Evolutionary conservation across 2,113 vertebrate genomes (phyloP).

Genomic region (Hepsetus odoe): DNA sequence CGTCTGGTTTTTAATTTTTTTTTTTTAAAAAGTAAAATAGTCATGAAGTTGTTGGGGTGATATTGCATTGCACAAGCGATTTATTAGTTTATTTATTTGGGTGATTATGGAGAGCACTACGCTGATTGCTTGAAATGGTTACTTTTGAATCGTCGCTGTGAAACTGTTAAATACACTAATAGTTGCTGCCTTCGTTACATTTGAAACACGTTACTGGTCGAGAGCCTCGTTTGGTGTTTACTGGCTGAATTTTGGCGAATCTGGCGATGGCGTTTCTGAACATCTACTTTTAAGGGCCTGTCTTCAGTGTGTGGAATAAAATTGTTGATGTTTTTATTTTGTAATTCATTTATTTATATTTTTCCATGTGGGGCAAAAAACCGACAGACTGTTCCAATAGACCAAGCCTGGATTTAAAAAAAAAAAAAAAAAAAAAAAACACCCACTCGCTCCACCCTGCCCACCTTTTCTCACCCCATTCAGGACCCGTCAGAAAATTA

Average conservation of each 20-base stretch:
- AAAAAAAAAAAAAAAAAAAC: slow-evolving; percentile 20
- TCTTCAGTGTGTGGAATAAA: not conserved
- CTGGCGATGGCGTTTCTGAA: not conserved
- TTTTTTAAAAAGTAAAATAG: too few relatives aligned
- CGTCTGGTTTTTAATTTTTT: not conserved
- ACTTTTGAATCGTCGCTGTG: not conserved
- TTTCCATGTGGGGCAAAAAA: not conserved
- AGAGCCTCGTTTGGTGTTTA: not conserved
- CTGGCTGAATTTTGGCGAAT: slow-evolving; percentile 1
- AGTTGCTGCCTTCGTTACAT: not conserved
- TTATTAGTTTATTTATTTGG: not conserved
- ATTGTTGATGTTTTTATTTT: not conserved
- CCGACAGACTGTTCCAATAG: not conserved
- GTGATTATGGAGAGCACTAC: not conserved
- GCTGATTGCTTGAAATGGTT: not conserved
- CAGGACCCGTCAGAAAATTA: slow-evolving; percentile 20
- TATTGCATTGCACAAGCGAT: not conserved
- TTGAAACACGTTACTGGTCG: not conserved
- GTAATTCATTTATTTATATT: not conserved
- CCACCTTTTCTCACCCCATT: slow-evolving; percentile 32
- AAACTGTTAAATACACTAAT: not conserved
- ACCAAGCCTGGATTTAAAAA: not conserved
- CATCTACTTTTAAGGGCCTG: too few relatives aligned
- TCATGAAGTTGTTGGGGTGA: not conserved
- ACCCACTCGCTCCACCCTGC: not conserved